These are phyloP conservation scores for Trachemys scripta DNA, from an alignment of 2,113 vertebrate genomes.

Conservation along the genomic window DNA sequence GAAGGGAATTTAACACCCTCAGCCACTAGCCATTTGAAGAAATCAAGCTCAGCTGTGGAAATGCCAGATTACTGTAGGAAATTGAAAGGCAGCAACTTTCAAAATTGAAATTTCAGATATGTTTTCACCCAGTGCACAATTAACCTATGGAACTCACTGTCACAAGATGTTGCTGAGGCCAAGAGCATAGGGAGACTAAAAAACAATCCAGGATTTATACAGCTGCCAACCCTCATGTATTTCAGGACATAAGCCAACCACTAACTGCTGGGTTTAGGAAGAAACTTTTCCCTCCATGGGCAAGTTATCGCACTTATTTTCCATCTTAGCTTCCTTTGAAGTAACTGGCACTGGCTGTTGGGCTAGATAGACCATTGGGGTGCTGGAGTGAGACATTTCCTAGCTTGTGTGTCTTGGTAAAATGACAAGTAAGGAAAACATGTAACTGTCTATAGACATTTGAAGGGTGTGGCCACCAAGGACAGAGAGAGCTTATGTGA, in stretches of 20 bases:
- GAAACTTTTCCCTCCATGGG: neutral
- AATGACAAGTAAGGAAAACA: neutral
- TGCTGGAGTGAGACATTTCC: no score
- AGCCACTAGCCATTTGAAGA: neutral
- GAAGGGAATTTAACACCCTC: neutral
- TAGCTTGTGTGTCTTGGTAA: neutral
- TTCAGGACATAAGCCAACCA: neutral
- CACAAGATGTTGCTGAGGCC: neutral
- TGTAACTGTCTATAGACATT: no score
- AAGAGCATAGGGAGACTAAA: neutral
- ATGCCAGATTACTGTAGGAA: neutral
- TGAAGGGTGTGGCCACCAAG: no score
- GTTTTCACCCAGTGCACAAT: neutral
- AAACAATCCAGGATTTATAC: neutral
- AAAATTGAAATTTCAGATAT: neutral
- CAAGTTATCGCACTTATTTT: neutral
- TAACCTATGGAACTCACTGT: neutral
- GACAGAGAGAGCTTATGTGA: no score
- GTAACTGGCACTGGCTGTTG: neutral
- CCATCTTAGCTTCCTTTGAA: neutral
- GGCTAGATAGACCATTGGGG: neutral
- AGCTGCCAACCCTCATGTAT: neutral
- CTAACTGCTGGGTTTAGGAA: neutral
- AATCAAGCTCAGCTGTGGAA: neutral
- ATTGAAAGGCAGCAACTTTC: neutral